Evolutionary conservation across 2,113 vertebrate species (phyloP).

Genomic region (Albula goreensis): DNA sequence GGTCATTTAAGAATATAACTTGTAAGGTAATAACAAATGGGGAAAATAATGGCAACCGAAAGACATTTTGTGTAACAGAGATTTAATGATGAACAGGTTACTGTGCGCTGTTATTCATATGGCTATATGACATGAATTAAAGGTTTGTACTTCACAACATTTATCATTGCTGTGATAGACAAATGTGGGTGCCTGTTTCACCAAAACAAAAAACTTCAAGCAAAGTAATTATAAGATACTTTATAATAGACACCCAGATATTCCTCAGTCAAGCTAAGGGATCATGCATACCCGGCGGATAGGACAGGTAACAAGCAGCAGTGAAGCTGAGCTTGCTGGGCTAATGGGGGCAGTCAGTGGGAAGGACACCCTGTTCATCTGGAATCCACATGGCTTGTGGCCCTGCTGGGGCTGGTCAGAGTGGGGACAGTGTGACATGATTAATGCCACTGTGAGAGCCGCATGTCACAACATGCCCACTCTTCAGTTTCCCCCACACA

Average conservation of each 20-base stretch:
- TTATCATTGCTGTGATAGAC: no score
- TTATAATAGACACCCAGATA: neutral
- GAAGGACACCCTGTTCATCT: constrained; percentile 1
- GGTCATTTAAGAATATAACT: neutral
- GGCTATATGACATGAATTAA: no score
- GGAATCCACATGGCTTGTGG: constrained; percentile 9
- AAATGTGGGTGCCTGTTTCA: no score
- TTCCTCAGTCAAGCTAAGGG: no score
- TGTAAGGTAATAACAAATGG: neutral
- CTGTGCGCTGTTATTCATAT: no score
- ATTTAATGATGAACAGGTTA: no score
- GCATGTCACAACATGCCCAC: constrained; percentile 17
- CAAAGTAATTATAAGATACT: neutral
- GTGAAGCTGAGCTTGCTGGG: neutral
- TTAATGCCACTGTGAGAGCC: constrained; percentile 39
- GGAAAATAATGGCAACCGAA: neutral
- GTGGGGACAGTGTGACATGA: constrained; percentile 50
- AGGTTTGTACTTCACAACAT: no score
- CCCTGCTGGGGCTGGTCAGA: constrained; percentile 44
- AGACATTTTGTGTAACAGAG: neutral
- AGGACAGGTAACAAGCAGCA: neutral
- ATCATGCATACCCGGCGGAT: no score
- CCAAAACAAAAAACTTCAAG: neutral
- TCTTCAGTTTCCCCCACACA: neutral
- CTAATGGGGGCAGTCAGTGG: neutral